phyloP scores from a whole-genome alignment of 2,888 invertebrate genomes.

The Pogonocherus hispidulus region DNA sequence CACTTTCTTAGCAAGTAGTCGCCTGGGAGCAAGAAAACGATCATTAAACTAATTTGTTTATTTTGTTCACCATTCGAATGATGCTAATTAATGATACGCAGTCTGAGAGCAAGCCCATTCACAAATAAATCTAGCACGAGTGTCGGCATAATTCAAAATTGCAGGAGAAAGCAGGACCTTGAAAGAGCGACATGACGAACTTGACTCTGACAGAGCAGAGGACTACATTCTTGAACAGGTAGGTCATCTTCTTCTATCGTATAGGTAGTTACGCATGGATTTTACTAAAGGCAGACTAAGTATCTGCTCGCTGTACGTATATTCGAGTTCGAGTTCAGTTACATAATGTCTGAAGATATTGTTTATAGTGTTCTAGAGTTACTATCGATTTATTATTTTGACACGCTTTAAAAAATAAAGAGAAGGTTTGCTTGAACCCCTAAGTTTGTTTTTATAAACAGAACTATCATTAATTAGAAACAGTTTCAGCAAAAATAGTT shows the following conservation, averaged over 20 bases:
- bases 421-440: too few relatives aligned
- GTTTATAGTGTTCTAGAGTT: too few relatives aligned
- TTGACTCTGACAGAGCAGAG: constrained; percentile 50
- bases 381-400: too few relatives aligned
- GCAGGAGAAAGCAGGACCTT: constrained; percentile 57
- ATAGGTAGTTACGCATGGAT: neutral
- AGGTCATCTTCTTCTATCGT: constrained; percentile 39
- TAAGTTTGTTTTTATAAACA: too few relatives aligned
- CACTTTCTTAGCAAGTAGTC: constrained; percentile 13
- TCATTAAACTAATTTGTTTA: constrained; percentile 20
- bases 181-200: constrained; percentile 52
- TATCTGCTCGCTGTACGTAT: too few relatives aligned
- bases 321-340: too few relatives aligned
- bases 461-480: too few relatives aligned
- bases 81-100: constrained; percentile 21
- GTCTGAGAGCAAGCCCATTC: constrained; percentile 27
- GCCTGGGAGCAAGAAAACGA: neutral
- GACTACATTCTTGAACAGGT: constrained; percentile 54
- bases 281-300: too few relatives aligned
- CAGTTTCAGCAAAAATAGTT: too few relatives aligned
- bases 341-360: too few relatives aligned
- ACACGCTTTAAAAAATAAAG: too few relatives aligned
- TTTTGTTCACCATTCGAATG: constrained; percentile 7
- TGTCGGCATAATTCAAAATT: constrained; percentile 39
- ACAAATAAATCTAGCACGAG: constrained; percentile 45